Evolutionary conservation across 2,888 invertebrate species (phyloP).

Genomic region (Hecatera dysodea): DNA sequence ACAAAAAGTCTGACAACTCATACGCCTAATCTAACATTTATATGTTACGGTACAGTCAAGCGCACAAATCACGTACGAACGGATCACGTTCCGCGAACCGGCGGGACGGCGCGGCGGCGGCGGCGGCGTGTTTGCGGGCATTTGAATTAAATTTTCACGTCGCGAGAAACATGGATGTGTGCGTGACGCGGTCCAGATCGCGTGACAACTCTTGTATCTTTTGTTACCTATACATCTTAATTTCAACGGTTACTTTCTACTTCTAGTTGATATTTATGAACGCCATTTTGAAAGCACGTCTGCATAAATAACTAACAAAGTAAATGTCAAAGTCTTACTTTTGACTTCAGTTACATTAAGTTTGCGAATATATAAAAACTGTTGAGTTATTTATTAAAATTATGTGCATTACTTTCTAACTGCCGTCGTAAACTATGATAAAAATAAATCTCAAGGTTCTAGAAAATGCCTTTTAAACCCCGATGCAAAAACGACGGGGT

Average conservation of each 20-base stretch:
- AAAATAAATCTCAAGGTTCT: constrained; percentile 19
- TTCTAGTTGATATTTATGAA: constrained; percentile 60
- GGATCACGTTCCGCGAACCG: constrained; percentile 69
- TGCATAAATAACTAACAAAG: constrained; percentile 49
- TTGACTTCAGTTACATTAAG: constrained; percentile 10
- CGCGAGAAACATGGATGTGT: constrained; percentile 56
- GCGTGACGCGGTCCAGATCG: constrained; percentile 65
- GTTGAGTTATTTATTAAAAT: constrained; percentile 18
- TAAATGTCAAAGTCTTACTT: constrained; percentile 32
- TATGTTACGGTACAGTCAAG: constrained; percentile 62
- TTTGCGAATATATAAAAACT: constrained; percentile 16
- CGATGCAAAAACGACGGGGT: too few species aligned
- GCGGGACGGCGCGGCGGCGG: too few species aligned
- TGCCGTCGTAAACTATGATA: constrained; percentile 16
- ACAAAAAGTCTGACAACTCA: neutral
- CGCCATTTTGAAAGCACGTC: constrained; percentile 45
- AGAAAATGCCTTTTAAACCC: too few species aligned
- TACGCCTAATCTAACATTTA: constrained; percentile 36
- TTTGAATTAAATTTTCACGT: constrained; percentile 76
- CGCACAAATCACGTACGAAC: constrained; percentile 72
- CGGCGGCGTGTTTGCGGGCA: constrained; percentile 67
- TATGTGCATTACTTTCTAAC: constrained; percentile 10
- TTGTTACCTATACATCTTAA: constrained; percentile 64
- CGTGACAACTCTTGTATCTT: constrained; percentile 53
- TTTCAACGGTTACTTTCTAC: constrained; percentile 62